A percentile compares a stretch with the other conserved stretches of the same genome.
Evolutionary conservation across 1,140 invertebrate genomes (phyloP).

Genomic region (Macrocentrus cingulum): DNA sequence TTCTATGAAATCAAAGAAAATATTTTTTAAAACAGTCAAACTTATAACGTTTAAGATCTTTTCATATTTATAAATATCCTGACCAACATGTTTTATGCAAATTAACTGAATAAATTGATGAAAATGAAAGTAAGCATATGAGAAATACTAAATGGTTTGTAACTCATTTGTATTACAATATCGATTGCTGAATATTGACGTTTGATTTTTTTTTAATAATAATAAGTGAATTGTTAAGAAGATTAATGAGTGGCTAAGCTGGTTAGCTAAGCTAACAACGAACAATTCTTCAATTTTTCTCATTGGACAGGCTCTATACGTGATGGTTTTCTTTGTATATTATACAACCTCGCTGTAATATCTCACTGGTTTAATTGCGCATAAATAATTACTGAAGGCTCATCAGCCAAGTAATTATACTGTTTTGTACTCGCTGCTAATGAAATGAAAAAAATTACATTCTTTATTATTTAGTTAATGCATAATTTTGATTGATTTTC

Average conservation of each 20-base stretch:
- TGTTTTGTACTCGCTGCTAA: slow-evolving; percentile 64
- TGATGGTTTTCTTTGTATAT: not conserved
- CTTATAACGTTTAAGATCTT: too few species aligned
- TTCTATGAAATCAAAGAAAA: too few species aligned
- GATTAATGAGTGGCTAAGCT: too few species aligned
- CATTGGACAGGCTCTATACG: not conserved
- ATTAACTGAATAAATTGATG: not conserved
- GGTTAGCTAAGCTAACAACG: not conserved
- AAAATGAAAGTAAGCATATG: not conserved
- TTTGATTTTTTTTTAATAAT: too few species aligned
- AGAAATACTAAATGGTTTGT: not conserved
- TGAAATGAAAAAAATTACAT: slow-evolving; percentile 67
- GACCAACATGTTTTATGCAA: too few species aligned
- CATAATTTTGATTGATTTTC: slow-evolving; percentile 70
- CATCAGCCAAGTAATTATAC: slow-evolving; percentile 75
- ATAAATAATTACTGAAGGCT: slow-evolving; percentile 75
- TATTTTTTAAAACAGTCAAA: too few species aligned
- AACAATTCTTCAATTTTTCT: not conserved
- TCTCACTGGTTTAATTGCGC: slow-evolving; percentile 66
- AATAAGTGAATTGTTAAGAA: too few species aligned
- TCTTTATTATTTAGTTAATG: slow-evolving; percentile 76
- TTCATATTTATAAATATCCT: too few species aligned
- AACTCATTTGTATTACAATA: too few species aligned
- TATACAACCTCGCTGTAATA: slow-evolving; percentile 56
- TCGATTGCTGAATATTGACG: too few species aligned